Evolutionary conservation across 2,113 vertebrate genomes (phyloP), one percentile per base, ranked within the genome.

Genomic region (Ammodytes marinus): DNA sequence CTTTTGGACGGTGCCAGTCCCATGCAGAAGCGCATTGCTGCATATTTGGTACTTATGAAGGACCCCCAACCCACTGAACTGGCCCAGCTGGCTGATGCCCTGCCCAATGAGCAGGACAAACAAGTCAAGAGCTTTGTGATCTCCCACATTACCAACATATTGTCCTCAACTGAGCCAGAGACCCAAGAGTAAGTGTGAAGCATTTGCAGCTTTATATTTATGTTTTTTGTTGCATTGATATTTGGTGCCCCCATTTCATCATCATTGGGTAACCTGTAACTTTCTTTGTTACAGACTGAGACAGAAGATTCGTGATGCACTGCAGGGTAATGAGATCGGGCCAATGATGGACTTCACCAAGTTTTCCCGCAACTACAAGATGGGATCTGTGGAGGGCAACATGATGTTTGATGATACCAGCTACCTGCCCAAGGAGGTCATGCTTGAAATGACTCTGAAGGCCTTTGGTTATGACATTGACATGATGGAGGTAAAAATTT

Each of bases 41-140:
- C 97, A 35, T 99, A 99, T 76, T 96, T 99, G 83, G 93, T 97
- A 9, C 81, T 99, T 45, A 99, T 99, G 97, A 97, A 95, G 86
- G 73, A 88, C 71, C 96, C 97, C 37, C 92, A 96, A 69, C 72
- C 82, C 35, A 90, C 82, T 53, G 95, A 97, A 66, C 88, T 99
- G 0, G n/a, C 74, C 60, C 94, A 91, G 83, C 83, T 99, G 73
- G 35, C 69, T 70, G 86, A 87, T 14, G 85, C 92, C 49, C 90
- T 99, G 72, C 78, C 88, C 19, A 85, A 12, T 45, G 96, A 96
- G 50, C 88, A 92, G 74, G 95, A 94, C 0, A 85, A 94, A n/a
- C 97, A 99, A 94, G 93, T 96, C 86, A 97, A 95, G 94, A 99
- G 95, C 90, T 99, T 98, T 80, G 84, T 98, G 63, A 95, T 94